Percentiles rank a stretch among this genome's conserved stretches.
Evolutionary conservation across 2,888 invertebrate genomes (phyloP).

Genomic region (Ormyrus pomaceus): DNA sequence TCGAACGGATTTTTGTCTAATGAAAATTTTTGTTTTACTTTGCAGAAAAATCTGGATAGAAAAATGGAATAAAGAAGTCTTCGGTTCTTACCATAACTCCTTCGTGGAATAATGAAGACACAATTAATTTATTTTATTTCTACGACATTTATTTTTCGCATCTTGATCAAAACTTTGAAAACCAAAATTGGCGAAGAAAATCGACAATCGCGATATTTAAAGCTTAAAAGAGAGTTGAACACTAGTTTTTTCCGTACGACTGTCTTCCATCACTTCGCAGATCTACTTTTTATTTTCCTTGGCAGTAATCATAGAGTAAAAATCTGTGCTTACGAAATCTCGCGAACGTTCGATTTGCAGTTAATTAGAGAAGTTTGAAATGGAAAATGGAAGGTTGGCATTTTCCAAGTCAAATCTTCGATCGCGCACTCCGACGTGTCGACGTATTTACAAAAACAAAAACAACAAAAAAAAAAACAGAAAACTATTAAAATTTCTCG

Average conservation of each 20-base stretch:
- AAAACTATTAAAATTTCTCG: constrained; percentile 13
- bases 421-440: too few species aligned
- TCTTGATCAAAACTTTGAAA: not conserved
- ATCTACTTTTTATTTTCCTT: not conserved
- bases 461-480: not conserved
- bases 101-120: constrained; percentile 7
- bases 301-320: not conserved
- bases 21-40: constrained; percentile 6
- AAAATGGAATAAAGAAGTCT: constrained; percentile 32
- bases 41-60: constrained; percentile 46
- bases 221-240: constrained; percentile 1
- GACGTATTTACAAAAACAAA: not conserved
- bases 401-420: constrained; percentile 32
- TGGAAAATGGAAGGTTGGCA: constrained; percentile 40
- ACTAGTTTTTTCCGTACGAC: constrained; percentile 2
- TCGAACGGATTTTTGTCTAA: not conserved
- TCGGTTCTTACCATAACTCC: not conserved
- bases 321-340: not conserved
- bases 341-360: constrained; percentile 21
- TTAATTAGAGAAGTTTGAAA: constrained; percentile 24
- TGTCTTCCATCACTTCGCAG: constrained; percentile 2
- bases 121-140: not conserved
- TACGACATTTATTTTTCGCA: not conserved
- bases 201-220: constrained; percentile 33
- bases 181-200: not conserved